A percentile compares a stretch with the other conserved stretches of the same genome.
phyloP scores from a whole-genome alignment of 2,113 vertebrate species.

The Chamaetylas fuelleborni region DNA sequence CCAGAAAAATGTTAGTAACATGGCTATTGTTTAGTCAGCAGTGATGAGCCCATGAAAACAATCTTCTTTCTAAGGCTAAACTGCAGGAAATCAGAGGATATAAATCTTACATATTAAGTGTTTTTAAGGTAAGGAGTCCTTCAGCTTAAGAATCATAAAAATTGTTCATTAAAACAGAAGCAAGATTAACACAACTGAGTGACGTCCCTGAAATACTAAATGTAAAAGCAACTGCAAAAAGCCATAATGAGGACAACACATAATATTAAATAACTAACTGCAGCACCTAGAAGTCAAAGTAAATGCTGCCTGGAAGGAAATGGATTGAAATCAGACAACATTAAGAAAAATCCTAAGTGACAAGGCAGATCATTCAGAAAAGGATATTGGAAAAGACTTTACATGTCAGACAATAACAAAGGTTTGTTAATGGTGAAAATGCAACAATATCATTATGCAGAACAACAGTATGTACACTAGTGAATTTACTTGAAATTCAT shows the following conservation, averaged over 20 bases:
- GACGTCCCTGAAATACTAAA: neutral
- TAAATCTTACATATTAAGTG: neutral
- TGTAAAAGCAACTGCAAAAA: neutral
- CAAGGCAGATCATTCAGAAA: neutral
- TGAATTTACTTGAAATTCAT: neutral
- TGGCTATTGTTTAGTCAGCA: constrained; percentile 13
- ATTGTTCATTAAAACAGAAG: neutral
- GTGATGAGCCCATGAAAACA: neutral
- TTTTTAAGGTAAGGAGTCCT: neutral
- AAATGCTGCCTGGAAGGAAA: neutral
- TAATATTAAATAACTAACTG: neutral
- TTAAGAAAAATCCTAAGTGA: neutral
- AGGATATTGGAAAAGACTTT: neutral
- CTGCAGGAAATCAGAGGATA: neutral
- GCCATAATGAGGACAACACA: neutral
- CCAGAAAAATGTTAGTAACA: constrained; percentile 13
- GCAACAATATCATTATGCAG: neutral
- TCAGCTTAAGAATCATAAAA: neutral
- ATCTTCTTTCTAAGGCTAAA: neutral
- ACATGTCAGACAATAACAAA: neutral
- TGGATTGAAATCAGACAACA: neutral
- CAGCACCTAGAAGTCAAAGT: neutral
- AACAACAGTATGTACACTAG: neutral
- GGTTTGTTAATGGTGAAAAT: neutral
- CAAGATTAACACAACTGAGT: neutral